Evolutionary conservation across 35 echinoderm and acorn worm species (phyloP), one percentile per base, ranked within the genome.

Genomic region (Strongylocentrotus purpuratus): DNA sequence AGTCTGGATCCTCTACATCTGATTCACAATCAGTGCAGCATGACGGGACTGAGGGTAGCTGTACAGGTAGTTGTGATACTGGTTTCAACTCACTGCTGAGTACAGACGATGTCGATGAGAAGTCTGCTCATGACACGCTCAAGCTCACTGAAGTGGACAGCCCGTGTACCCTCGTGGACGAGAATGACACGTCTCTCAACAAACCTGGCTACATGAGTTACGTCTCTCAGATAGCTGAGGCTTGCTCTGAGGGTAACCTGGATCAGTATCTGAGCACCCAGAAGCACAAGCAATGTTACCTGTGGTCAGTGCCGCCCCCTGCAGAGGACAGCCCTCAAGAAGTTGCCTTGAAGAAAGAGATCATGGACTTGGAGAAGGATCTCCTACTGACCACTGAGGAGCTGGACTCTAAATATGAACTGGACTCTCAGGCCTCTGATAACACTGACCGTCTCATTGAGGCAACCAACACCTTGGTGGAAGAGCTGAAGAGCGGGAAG

Each of bases 181-280:
- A 88, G n/a, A 86, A 95, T 13, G 96, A 97, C 10, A 41, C 90
- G 13, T 45, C 94, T 86, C 87, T 89, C 5, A 94, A 92, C 25
- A 96, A 96, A 46, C 45, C 94, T 31, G 96, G 96, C 31, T 98
- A 98, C 90, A 96, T 98, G 91, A 98, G 95, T 86, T 98, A 98
- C 86, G 94, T 98, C 20, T 96, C 97, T 45, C 92, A 98, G 94
- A 52, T 98, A 7, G 94, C 96, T 20, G 95, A 97, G 25, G 92
- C 96, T 9, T 97, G 97, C 60, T 46, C 86, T 12, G 97, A 98
- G 46, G 97, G 96, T 32, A 95, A 98, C 52, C 94, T 98, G 45
- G 91, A 86, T 33, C 58, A 96, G 32, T 96, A 96, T 58, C 94
- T 98, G 48, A 96, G 96, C 33, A 95, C 85, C 15, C 92, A 96